Conservation (phyloP, 2,797 vertebrate species). For the Clarias laeviceps region DNA sequence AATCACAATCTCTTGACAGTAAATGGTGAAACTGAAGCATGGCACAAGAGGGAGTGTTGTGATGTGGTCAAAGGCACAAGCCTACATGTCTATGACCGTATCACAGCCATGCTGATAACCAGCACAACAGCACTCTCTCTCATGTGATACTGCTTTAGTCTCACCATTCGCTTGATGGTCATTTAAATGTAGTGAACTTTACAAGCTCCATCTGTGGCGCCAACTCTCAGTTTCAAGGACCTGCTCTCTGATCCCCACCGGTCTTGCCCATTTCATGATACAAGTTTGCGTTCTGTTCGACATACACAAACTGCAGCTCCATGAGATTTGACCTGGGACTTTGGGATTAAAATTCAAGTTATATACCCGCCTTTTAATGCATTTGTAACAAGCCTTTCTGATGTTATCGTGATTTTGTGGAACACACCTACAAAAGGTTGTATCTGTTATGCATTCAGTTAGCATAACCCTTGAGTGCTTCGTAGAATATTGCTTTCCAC, state of each 20-base stretch:
- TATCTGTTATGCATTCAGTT: neutral
- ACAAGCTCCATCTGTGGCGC: neutral
- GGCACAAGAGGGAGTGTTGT: too few relatives aligned
- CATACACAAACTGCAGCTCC: constrained; percentile 44
- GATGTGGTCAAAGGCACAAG: too few relatives aligned
- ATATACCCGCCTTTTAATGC: constrained; percentile 49
- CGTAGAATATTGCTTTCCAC: neutral
- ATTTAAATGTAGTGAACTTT: neutral
- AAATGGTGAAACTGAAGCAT: too few relatives aligned
- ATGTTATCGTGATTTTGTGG: constrained; percentile 40
- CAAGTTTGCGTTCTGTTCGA: constrained; percentile 19
- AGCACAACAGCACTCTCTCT: too few relatives aligned
- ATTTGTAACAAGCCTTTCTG: constrained; percentile 53
- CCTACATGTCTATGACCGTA: too few relatives aligned
- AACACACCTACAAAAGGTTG: constrained; percentile 10
- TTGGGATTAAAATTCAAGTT: constrained; percentile 42
- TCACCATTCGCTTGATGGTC: neutral
- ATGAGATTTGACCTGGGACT: constrained; percentile 56
- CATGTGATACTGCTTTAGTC: neutral
- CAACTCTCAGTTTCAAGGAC: neutral
- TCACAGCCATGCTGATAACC: too few relatives aligned
- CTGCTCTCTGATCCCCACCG: neutral
- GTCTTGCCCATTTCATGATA: constrained; percentile 20
- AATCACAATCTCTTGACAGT: too few relatives aligned
- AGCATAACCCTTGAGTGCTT: neutral